A percentile compares a stretch with the other conserved stretches of the same genome.
These are phyloP conservation scores for Arctocebus calabarensis DNA, from an alignment of 2,797 vertebrate genomes.

Conservation along the genomic window DNA sequence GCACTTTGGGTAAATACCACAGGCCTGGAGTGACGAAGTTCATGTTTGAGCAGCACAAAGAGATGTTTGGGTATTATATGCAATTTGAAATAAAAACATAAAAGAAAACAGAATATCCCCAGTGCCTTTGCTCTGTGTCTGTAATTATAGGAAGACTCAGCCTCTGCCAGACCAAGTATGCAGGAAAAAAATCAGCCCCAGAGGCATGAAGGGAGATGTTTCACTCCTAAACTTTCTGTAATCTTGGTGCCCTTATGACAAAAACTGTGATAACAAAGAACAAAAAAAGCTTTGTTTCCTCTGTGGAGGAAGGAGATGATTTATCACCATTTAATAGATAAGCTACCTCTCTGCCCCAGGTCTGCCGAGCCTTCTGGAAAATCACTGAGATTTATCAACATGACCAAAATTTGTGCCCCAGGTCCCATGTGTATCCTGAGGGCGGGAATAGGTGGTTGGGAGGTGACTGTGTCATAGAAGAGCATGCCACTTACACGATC, in stretches of 20 bases:
- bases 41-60: background rate
- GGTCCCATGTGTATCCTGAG: background rate
- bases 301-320: background rate
- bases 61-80: background rate
- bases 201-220: rapidly evolving
- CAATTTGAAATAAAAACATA: slow-evolving; percentile 24
- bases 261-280: background rate
- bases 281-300: background rate
- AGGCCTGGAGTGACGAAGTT: background rate
- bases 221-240: background rate
- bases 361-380: slow-evolving; percentile 63
- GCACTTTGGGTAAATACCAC: background rate
- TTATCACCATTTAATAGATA: slow-evolving; percentile 8
- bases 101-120: background rate
- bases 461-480: background rate
- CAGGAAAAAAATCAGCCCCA: background rate
- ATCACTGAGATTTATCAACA: slow-evolving; percentile 65
- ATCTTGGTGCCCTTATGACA: background rate
- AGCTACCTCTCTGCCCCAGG: slow-evolving; percentile 27
- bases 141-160: background rate
- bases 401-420: background rate
- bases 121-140: background rate
- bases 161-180: background rate
- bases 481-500: rapidly evolving
- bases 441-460: background rate